Base-by-base conservation (phyloP, 2,888 invertebrate genomes). In the Drosophila histrio region DNA sequence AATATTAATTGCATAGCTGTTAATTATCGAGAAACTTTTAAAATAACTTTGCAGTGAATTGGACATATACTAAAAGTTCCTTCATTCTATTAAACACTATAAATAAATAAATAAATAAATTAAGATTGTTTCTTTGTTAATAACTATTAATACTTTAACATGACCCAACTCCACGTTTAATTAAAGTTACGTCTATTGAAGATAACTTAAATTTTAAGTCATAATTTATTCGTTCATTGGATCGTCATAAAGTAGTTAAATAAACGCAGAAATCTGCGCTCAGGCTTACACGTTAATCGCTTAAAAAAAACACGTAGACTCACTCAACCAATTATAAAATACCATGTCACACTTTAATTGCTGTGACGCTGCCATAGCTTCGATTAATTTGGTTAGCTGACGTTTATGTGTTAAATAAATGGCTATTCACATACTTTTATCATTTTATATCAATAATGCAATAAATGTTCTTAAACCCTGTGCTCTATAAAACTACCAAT, bases 351-450 rank as follows among this genome's bases (percentile, higher is more conserved):
- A 41, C 46, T 72, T 47, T 52, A 60, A 72, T 72, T 60, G 34
- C 9, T 6, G 11, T 36, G 56, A 56, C 44, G 43, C 19, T 62
- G 65, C 50, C 75, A 64, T 4, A 21, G 24, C 17, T 49, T 36
- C 47, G 21, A 60, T 59, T 71, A 66, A 75, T 60, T 78, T 57
- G 63, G 59, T 59, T 71, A 46, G 43, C 52, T 15, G 52, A 21
- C 39, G 28, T 21, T 56, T 3, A 26, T 28, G 43, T 43, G 46
- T 36, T 32, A 44, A 50, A 61, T 47, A 47, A 43, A 28, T 59
- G 36, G 19, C 19, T 50, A 64, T 54, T 60, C 2, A 9, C 8
- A 15, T 32, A 2, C 15, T 15, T 9, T 28, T 56, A 8, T 13
- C 9, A 32, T 11, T 70, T 60, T 41, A 13, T 11, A 15, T 22